phyloP scores from a whole-genome alignment of 1,140 invertebrate genomes.

The Drosophila ohnishii region DNA sequence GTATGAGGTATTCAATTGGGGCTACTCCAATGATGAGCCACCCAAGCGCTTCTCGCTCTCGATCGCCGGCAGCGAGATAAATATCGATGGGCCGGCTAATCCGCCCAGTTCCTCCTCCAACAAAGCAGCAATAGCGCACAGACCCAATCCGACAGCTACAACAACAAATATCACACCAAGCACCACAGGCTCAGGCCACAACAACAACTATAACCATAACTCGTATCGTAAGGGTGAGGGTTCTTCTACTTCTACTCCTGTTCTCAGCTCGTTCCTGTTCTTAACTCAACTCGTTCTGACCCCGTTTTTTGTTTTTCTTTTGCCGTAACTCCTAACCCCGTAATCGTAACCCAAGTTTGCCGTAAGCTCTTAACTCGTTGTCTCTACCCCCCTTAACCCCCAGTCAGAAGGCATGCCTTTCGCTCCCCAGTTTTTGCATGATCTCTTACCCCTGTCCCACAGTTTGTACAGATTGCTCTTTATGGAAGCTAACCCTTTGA shows the following conservation, averaged over 20 bases:
- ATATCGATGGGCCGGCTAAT: slow-evolving; percentile 77
- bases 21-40: slow-evolving; percentile 84
- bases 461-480: slow-evolving; percentile 28
- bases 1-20: slow-evolving; percentile 91
- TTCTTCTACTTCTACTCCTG: slow-evolving; percentile 33
- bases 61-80: slow-evolving; percentile 79
- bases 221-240: slow-evolving; percentile 82
- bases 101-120: slow-evolving; percentile 37
- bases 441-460: not conserved
- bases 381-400: slow-evolving; percentile 19
- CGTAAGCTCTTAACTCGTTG: slow-evolving; percentile 44
- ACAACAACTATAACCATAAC: slow-evolving; percentile 58
- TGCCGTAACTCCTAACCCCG: slow-evolving; percentile 40
- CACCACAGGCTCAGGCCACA: slow-evolving; percentile 54
- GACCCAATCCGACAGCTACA: slow-evolving; percentile 54
- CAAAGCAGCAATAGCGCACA: slow-evolving; percentile 60
- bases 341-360: slow-evolving; percentile 27
- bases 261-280: slow-evolving; percentile 34
- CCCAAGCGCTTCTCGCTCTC: slow-evolving; percentile 82
- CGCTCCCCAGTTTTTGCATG: slow-evolving; percentile 34
- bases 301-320: slow-evolving; percentile 20
- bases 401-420: slow-evolving; percentile 25
- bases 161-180: slow-evolving; percentile 38
- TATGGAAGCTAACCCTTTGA: slow-evolving; percentile 13
- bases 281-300: slow-evolving; percentile 37